Evolutionary conservation across 1,140 invertebrate genomes (phyloP).

Genomic region (Papilio glaucus): DNA sequence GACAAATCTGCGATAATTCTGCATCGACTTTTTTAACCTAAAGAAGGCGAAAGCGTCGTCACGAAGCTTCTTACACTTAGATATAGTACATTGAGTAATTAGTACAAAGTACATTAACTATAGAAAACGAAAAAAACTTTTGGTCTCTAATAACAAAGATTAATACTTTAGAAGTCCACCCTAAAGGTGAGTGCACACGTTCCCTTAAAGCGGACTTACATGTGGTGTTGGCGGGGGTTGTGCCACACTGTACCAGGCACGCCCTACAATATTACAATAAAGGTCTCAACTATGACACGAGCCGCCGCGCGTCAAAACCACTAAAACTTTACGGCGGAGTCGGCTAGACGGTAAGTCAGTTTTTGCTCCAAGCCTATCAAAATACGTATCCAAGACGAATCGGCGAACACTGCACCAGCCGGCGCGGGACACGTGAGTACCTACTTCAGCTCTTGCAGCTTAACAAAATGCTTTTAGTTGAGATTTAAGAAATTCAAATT

Average conservation of each 20-base stretch:
- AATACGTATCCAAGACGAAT: constrained; percentile 59
- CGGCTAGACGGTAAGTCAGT: constrained; percentile 49
- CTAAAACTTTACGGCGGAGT: constrained; percentile 68
- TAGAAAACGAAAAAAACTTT: not conserved
- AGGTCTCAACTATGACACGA: constrained; percentile 77
- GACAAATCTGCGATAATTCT: too few relatives aligned
- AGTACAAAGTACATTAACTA: not conserved
- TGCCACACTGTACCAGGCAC: constrained; percentile 75
- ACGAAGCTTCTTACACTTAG: too few relatives aligned
- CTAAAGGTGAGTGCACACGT: constrained; percentile 43
- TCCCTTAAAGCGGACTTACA: constrained; percentile 61
- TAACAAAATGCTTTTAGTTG: not conserved
- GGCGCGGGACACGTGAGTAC: constrained; percentile 44
- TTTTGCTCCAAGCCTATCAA: constrained; percentile 37
- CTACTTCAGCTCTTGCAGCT: not conserved
- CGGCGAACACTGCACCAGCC: constrained; percentile 43
- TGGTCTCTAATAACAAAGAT: not conserved
- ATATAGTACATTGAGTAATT: too few relatives aligned
- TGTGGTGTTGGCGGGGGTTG: constrained; percentile 68
- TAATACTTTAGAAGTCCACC: not conserved
- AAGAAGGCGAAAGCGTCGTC: too few relatives aligned
- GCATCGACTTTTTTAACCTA: too few relatives aligned
- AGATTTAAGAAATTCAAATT: too few relatives aligned
- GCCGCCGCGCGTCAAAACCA: constrained; percentile 75
- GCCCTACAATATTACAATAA: constrained; percentile 59